phyloP scores from a whole-genome alignment of 1,140 invertebrate species.

The Pinna nobilis region DNA sequence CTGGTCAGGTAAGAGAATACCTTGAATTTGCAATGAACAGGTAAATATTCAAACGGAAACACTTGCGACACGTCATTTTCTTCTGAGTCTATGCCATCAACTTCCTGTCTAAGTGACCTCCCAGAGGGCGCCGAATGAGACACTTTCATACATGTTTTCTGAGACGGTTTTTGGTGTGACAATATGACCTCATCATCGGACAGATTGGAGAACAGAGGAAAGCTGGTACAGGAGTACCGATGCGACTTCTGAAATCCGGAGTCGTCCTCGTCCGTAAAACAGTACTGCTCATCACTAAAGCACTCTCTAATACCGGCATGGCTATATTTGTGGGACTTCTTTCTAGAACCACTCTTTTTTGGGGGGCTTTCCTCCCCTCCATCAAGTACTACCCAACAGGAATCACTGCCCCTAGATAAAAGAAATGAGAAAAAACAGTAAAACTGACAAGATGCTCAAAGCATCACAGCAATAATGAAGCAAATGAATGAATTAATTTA shows the following conservation, averaged over 20 bases:
- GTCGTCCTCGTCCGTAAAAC: conserved; percentile 32
- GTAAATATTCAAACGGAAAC: conserved; percentile 67
- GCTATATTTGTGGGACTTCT: too few species aligned
- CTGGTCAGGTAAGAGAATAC: conserved; percentile 65
- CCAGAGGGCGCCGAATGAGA: not conserved
- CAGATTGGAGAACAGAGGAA: conserved; percentile 45
- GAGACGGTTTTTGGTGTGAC: not conserved
- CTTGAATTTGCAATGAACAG: conserved; percentile 65
- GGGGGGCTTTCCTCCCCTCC: too few species aligned
- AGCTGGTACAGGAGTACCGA: conserved; percentile 49
- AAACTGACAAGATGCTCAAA: too few species aligned
- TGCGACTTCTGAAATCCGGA: conserved; percentile 16
- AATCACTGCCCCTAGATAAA: too few species aligned
- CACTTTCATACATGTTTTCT: not conserved
- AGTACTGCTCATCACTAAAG: too few species aligned
- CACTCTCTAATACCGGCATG: too few species aligned
- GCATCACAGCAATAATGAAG: too few species aligned
- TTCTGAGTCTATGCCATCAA: conserved; percentile 2
- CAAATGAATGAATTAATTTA: too few species aligned
- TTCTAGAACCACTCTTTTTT: too few species aligned
- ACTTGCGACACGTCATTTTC: conserved; percentile 1
- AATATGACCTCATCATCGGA: conserved; percentile 37
- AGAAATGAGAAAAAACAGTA: too few species aligned
- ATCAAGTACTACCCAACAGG: too few species aligned
- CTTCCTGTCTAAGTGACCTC: not conserved